Evolutionary conservation across 2,797 vertebrate species (phyloP).

Genomic region (Pangasius macronema): DNA sequence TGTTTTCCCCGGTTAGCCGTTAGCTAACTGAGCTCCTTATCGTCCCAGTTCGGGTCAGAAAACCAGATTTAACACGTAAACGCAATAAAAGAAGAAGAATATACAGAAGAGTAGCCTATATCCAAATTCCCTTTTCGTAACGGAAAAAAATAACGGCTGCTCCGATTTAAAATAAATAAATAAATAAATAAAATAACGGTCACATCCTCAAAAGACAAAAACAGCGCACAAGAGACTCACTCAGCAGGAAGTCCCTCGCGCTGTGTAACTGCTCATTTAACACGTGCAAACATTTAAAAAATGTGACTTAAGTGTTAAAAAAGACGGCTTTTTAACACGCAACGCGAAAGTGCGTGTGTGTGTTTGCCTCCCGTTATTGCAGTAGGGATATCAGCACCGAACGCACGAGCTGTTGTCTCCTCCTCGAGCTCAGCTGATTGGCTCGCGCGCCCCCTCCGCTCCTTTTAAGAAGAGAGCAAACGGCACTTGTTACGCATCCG

Average conservation of each 20-base stretch:
- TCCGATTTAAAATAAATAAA: not conserved
- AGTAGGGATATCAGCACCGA: conserved; percentile 5
- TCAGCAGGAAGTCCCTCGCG: not conserved
- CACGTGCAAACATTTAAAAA: not conserved
- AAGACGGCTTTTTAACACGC: not conserved
- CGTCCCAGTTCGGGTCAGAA: not conserved
- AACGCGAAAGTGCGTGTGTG: conserved; percentile 4
- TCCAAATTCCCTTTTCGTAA: not conserved
- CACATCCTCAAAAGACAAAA: not conserved
- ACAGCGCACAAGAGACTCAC: not conserved
- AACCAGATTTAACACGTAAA: not conserved
- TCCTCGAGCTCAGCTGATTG: conserved; percentile 40
- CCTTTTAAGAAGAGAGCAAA: conserved; percentile 21
- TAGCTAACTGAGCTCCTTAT: not conserved
- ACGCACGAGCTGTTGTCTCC: conserved; percentile 25
- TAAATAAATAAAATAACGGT: not conserved
- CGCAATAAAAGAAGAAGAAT: not conserved
- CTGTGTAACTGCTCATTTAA: not conserved
- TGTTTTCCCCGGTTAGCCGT: not conserved
- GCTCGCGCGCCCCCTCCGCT: conserved; percentile 13
- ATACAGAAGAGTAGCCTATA: too few species aligned
- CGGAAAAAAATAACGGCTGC: not conserved
- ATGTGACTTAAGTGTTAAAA: not conserved
- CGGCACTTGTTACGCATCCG: too few species aligned
- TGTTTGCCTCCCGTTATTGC: conserved; percentile 1